phyloP scores from a whole-genome alignment of 2,888 invertebrate species.

The Pterostichus madidus region DNA sequence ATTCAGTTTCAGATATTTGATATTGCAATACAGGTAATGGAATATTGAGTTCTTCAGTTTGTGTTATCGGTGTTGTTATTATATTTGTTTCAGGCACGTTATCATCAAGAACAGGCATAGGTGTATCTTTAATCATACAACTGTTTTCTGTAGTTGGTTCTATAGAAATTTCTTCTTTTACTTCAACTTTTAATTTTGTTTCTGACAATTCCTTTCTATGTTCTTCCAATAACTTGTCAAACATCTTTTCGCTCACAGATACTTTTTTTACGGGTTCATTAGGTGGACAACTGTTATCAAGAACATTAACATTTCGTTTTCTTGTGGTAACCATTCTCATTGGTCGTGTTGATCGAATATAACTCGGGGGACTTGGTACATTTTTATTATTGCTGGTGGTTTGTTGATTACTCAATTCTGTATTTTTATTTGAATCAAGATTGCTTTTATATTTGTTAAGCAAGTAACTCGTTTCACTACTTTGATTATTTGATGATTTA shows the following conservation, averaged over 20 bases:
- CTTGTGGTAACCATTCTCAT: conserved; percentile 57
- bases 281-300: conserved; percentile 17
- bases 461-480: conserved; percentile 50
- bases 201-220: conserved; percentile 38
- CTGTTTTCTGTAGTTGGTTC: neutral
- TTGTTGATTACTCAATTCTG: conserved; percentile 23
- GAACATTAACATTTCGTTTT: conserved; percentile 48
- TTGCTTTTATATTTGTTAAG: conserved; percentile 56
- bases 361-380: conserved; percentile 37
- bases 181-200: conserved; percentile 10
- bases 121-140: neutral
- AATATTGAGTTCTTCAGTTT: conserved; percentile 21
- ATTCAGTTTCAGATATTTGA: neutral
- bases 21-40: conserved; percentile 40
- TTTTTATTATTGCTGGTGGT: conserved; percentile 20
- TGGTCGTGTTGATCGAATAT: conserved; percentile 57
- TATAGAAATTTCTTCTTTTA: neutral
- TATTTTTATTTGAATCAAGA: conserved; percentile 42
- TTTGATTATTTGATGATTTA: conserved; percentile 31
- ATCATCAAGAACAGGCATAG: conserved; percentile 45
- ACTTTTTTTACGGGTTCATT: conserved; percentile 49
- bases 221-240: conserved; percentile 59
- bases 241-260: conserved; percentile 43
- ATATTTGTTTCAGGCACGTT: conserved; percentile 18
- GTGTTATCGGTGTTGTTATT: neutral